Conservation (phyloP, 2,888 invertebrate species). For the Acanthopleura granulata region DNA sequence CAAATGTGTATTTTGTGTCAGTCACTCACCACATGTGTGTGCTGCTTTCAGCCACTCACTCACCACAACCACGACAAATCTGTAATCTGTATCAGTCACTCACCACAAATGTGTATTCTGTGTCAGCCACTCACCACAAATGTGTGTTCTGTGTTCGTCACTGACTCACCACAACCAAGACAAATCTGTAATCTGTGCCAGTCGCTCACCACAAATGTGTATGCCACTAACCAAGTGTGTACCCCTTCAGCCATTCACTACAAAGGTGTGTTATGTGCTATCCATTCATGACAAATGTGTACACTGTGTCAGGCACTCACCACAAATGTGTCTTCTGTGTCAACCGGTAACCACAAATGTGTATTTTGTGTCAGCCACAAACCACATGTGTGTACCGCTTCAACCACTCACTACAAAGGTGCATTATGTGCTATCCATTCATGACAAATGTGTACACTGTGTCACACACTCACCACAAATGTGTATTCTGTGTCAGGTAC, state of each 20-base stretch:
- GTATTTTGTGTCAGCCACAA: slow-evolving; percentile 68
- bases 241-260: slow-evolving; percentile 51
- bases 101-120: too few relatives aligned
- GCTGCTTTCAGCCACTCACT: too few relatives aligned
- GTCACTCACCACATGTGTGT: slow-evolving; percentile 43
- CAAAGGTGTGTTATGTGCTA: too few relatives aligned
- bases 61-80: slow-evolving; percentile 27
- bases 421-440: too few relatives aligned
- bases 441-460: background rate
- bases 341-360: slow-evolving; percentile 36
- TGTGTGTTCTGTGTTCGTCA: too few relatives aligned
- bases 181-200: too few relatives aligned
- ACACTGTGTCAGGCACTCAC: too few relatives aligned
- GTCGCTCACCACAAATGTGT: slow-evolving; percentile 39
- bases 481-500: slow-evolving; percentile 68
- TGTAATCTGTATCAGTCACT: too few relatives aligned
- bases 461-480: slow-evolving; percentile 54
- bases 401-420: slow-evolving; percentile 43
- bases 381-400: slow-evolving; percentile 52
- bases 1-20: background rate
- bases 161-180: too few relatives aligned
- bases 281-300: background rate
- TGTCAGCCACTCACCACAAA: background rate
- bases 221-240: slow-evolving; percentile 60
- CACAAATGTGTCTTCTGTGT: too few relatives aligned